Base-by-base conservation (phyloP, 2,113 vertebrate genomes). In the Morphnarchus princeps region DNA sequence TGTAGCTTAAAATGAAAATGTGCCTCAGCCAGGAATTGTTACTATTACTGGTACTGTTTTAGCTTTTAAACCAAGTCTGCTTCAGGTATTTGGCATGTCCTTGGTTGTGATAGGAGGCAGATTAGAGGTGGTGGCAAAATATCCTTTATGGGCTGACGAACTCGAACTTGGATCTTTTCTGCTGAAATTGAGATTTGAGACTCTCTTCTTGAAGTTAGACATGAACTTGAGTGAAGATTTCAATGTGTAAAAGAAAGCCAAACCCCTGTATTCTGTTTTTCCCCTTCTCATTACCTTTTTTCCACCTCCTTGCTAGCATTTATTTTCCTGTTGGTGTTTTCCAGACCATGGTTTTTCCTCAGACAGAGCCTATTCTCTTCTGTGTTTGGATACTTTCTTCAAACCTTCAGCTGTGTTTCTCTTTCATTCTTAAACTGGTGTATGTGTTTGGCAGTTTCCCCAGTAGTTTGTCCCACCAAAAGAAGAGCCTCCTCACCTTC, bases 1-100 rank as follows among this genome's bases (percentile, higher is more conserved):
- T 91, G 49, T 81, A 92, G 92, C 47, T 92, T 90, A 79, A 92
- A 90, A 92, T 90, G 81, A 91, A 84, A 77, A 93, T 57, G 82
- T 93, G 92, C 90, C 71, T 95, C 91, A 92, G 95, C 40, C 84
- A 86, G 87, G 89, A 93, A 47, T 93, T 95, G 79, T 93, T 96
- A 57, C 90, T 95, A 91, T 96, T 97, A 79, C 74, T 90, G 63
- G 66, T 93, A 43, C 65, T 89, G 17, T 62, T 95, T 74, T 63
- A 95, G 90, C 55, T 95, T 83, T 95, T 86, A 82, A 84, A 86
- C 29, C 1, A 7, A 82, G 24, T 82, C 73, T 73, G 0, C 71
- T 95, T 87, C 45, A 80, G 84, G 58, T 81, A 88, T 61, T 88
- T 84, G 79, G 57, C 40, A 50, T 83, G 78, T 67, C 84, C 84